These are phyloP conservation scores for Theristicus caerulescens DNA, from an alignment of 2,113 vertebrate genomes.

Conservation along the genomic window DNA sequence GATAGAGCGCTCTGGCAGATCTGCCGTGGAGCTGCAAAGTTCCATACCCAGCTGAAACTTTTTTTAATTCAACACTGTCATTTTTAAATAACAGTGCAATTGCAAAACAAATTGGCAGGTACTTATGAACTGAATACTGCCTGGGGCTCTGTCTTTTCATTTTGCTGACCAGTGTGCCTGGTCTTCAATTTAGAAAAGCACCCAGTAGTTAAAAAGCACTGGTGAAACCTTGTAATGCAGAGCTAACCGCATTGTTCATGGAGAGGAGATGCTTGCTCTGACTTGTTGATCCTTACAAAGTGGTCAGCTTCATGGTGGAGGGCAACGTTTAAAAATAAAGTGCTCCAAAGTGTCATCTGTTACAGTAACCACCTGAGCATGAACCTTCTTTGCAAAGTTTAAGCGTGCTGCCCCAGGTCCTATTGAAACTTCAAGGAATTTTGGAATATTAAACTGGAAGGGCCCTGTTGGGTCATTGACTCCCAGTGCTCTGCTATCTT, in stretches of 20 bases:
- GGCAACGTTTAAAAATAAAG: neutral
- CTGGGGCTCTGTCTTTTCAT: conserved; percentile 15
- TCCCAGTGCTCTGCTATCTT: neutral
- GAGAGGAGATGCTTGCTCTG: neutral
- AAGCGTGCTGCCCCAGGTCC: neutral
- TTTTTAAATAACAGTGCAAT: conserved; percentile 38
- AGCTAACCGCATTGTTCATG: neutral
- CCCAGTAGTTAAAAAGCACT: neutral
- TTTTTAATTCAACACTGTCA: neutral
- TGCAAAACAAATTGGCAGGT: conserved; percentile 34
- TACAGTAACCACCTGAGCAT: neutral
- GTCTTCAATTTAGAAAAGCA: conserved; percentile 27
- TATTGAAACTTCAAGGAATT: neutral
- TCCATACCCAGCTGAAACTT: neutral
- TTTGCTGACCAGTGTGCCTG: conserved; percentile 13
- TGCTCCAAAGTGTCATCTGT: neutral
- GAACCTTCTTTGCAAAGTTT: neutral
- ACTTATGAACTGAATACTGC: neutral
- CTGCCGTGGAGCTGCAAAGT: neutral
- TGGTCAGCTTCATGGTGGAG: neutral
- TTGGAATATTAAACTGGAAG: neutral
- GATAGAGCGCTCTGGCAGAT: neutral
- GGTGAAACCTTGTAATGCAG: neutral
- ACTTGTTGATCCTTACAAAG: neutral
- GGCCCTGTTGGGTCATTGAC: neutral